These are phyloP conservation scores for Laupala kohalensis DNA, from an alignment of 1,140 invertebrate genomes.

Conservation along the genomic window DNA sequence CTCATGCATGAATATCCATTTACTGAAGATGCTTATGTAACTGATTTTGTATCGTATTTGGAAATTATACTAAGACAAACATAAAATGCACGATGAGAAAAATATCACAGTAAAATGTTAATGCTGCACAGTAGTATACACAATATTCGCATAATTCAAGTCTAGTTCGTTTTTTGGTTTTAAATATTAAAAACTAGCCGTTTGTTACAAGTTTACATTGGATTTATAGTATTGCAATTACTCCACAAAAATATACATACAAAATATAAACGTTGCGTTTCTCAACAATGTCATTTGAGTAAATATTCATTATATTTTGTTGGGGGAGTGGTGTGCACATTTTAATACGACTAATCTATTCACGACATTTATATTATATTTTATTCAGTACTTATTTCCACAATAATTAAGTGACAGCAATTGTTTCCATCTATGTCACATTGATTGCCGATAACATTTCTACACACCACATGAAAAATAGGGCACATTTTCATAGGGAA, in stretches of 20 bases:
- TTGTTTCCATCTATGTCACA: background rate
- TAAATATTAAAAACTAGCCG: background rate
- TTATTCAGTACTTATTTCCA: background rate
- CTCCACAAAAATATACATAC: background rate
- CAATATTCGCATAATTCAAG: background rate
- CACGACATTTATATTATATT: background rate
- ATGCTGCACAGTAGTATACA: background rate
- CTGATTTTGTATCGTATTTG: background rate
- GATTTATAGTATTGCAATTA: background rate
- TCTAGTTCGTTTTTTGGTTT: background rate
- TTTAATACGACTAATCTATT: background rate
- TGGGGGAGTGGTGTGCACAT: background rate
- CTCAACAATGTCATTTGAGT: background rate
- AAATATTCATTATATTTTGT: background rate
- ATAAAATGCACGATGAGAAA: background rate
- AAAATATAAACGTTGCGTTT: background rate
- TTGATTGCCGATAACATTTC: background rate
- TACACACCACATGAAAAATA: background rate
- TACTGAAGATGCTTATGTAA: no score
- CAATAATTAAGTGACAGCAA: background rate
- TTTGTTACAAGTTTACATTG: background rate
- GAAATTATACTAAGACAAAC: background rate
- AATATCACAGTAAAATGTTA: background rate
- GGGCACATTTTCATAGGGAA: background rate
- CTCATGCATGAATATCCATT: no score